Conservation (phyloP, 2,797 vertebrate species). For the Halcyon badia region DNA sequence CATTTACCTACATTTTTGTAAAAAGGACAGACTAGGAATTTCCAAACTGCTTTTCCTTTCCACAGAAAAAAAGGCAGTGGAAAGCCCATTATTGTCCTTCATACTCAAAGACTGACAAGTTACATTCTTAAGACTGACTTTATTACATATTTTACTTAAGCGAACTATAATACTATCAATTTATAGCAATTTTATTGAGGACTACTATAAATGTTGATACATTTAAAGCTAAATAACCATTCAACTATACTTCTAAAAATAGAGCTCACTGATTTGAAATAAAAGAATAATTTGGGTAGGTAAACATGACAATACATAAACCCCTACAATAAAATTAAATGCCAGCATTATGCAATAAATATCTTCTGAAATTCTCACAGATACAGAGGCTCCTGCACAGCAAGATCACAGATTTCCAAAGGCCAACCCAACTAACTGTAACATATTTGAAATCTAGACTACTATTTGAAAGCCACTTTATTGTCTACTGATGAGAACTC, state of each 20-base stretch:
- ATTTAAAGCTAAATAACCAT: not conserved
- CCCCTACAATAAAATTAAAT: no score
- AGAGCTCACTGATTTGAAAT: not conserved
- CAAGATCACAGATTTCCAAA: not conserved
- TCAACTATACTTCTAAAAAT: not conserved
- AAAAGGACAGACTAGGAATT: not conserved
- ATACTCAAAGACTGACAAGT: not conserved
- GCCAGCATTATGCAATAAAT: not conserved
- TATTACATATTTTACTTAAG: not conserved
- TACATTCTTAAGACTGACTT: not conserved
- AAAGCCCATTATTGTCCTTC: not conserved
- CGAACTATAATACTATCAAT: not conserved
- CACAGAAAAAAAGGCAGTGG: not conserved
- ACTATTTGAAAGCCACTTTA: fast-evolving
- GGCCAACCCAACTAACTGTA: not conserved
- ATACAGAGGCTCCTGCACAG: not conserved
- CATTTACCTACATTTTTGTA: not conserved
- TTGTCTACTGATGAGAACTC: not conserved
- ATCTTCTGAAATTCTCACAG: not conserved
- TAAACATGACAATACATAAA: not conserved
- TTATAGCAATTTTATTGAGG: not conserved
- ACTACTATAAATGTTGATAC: not conserved
- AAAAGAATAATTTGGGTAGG: not conserved
- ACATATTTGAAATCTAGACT: no score
- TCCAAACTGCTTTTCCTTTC: not conserved